Evolutionary conservation across 2,113 vertebrate species (phyloP).

Genomic region (Clinocottus analis): DNA sequence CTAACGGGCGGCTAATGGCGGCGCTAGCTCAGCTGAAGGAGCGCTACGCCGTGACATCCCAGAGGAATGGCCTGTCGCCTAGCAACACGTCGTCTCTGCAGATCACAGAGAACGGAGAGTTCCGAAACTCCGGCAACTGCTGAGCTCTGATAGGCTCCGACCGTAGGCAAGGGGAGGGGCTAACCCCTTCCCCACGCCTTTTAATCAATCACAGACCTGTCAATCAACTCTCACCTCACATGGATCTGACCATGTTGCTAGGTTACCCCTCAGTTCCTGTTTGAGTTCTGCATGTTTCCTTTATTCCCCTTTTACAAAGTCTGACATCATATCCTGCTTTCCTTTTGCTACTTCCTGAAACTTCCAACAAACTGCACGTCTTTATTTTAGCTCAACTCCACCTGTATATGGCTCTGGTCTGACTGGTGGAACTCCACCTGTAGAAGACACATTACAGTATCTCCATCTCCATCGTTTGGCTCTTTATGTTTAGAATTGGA

Average conservation of each 20-base stretch:
- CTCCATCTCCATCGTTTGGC: not conserved
- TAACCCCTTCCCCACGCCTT: not conserved
- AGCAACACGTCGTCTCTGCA: conserved; percentile 98
- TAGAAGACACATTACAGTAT: too few relatives aligned
- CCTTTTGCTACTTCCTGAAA: conserved; percentile 37
- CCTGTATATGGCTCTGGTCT: not conserved
- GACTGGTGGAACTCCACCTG: not conserved
- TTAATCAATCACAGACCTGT: conserved; percentile 2
- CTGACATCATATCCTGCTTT: conserved; percentile 45
- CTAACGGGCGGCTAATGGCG: conserved; percentile 95
- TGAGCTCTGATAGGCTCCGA: conserved; percentile 73
- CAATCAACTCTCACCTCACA: conserved; percentile 11
- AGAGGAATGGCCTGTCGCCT: conserved; percentile 97
- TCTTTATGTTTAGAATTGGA: conserved; percentile 22
- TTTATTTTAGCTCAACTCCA: not conserved
- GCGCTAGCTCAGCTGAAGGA: conserved; percentile 98
- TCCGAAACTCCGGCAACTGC: conserved; percentile 97
- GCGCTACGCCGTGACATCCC: conserved; percentile 92
- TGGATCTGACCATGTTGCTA: conserved; percentile 27
- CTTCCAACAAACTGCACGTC: conserved; percentile 3
- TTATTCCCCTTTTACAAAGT: conserved; percentile 15
- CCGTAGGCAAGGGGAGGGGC: conserved; percentile 1
- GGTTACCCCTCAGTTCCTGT: conserved; percentile 20
- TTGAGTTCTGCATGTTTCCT: conserved; percentile 69
- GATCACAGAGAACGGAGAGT: conserved; percentile 99